These are phyloP conservation scores for Amazona finschi DNA, from an alignment of 2,797 vertebrate species.

Conservation along the genomic window DNA sequence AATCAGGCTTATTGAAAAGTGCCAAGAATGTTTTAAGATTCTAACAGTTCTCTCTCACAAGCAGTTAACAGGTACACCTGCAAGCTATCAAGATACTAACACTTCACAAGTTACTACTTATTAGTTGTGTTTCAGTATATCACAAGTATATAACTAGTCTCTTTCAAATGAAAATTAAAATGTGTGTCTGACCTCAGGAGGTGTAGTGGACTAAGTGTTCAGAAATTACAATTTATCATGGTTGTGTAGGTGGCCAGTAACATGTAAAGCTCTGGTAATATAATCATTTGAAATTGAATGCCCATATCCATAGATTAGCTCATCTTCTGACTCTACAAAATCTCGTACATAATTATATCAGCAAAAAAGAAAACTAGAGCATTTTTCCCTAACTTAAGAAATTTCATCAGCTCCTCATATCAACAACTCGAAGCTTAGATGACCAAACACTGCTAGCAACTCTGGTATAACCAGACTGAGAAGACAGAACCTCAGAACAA, in stretches of 20 bases:
- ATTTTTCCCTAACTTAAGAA: not conserved
- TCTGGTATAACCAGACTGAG: not conserved
- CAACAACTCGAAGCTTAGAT: not conserved
- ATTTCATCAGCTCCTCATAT: not conserved
- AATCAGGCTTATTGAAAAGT: not conserved
- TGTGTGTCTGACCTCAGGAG: not conserved
- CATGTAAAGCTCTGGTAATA: not conserved
- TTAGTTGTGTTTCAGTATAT: not conserved
- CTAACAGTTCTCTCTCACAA: not conserved
- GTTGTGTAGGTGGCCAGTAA: not conserved
- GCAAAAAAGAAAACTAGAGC: not conserved
- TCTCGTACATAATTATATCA: not conserved
- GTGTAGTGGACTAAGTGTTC: not conserved
- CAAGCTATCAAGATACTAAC: not conserved
- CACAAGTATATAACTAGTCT: not conserved
- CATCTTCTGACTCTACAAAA: not conserved
- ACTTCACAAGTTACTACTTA: not conserved
- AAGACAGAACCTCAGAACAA: not conserved
- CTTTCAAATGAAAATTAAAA: not conserved
- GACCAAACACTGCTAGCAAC: not conserved
- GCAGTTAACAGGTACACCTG: not conserved
- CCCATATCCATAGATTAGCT: fast-evolving
- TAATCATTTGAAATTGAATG: not conserved
- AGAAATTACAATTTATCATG: not conserved
- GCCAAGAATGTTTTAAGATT: not conserved